phyloP scores from a whole-genome alignment of 2,797 vertebrate genomes.

The Pelodytes ibericus region DNA sequence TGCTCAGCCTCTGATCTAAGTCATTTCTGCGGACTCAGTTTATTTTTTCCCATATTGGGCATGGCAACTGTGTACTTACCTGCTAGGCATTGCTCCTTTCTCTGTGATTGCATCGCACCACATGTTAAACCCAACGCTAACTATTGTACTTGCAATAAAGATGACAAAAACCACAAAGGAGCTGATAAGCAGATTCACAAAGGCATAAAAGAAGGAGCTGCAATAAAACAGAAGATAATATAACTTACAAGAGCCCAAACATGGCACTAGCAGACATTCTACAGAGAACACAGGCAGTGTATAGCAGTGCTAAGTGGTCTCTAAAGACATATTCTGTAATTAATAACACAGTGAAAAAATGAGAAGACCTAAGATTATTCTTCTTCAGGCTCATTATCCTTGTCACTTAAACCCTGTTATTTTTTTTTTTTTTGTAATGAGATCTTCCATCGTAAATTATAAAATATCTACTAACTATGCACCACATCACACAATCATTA shows the following conservation, averaged over 20 bases:
- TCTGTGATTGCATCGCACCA: constrained; percentile 95
- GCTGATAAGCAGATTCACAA: constrained; percentile 93
- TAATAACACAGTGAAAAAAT: constrained; percentile 59
- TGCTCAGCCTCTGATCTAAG: too few relatives aligned
- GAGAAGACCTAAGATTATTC: constrained; percentile 49
- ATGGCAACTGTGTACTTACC: constrained; percentile 71
- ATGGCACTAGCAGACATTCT: constrained; percentile 62
- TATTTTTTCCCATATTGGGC: constrained; percentile 5
- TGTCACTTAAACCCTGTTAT: constrained; percentile 44
- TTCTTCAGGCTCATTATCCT: constrained; percentile 56
- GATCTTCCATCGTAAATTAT: constrained; percentile 53
- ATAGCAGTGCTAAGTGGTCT: constrained; percentile 45
- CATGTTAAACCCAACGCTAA: constrained; percentile 95
- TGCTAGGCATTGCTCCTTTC: constrained; percentile 84
- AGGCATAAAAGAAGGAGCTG: constrained; percentile 94
- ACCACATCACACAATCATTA: constrained; percentile 8
- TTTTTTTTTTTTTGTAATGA: constrained; percentile 43
- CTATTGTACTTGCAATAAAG: constrained; percentile 94
- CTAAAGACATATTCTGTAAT: constrained; percentile 60
- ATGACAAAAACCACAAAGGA: constrained; percentile 87
- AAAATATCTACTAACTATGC: constrained; percentile 23
- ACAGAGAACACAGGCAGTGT: constrained; percentile 41
- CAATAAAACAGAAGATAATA: constrained; percentile 59
- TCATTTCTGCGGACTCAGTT: too few relatives aligned
- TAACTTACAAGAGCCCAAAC: constrained; percentile 61